Evolutionary conservation across 2,113 vertebrate genomes (phyloP).

Genomic region (Actinemys pallida): DNA sequence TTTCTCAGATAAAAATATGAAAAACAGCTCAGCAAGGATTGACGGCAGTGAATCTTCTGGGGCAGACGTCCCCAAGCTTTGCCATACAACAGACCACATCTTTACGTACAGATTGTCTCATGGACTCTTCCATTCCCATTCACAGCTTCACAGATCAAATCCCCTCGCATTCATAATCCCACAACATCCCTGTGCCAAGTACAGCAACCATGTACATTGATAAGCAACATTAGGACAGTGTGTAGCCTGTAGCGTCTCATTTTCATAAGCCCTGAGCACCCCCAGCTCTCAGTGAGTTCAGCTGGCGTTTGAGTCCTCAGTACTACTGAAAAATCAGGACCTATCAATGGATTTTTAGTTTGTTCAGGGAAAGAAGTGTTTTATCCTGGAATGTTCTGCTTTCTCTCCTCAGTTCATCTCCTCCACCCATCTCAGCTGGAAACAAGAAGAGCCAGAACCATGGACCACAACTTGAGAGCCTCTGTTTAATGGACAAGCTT

Average conservation of each 20-base stretch:
- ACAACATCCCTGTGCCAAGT: too few relatives aligned
- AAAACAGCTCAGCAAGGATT: background rate
- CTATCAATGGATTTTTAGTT: too few relatives aligned
- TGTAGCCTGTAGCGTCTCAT: too few relatives aligned
- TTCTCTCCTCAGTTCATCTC: background rate
- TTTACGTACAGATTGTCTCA: background rate
- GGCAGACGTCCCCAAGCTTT: background rate
- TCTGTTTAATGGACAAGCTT: background rate
- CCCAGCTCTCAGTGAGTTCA: too few relatives aligned
- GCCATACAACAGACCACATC: background rate
- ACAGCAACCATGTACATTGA: too few relatives aligned
- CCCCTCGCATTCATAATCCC: background rate
- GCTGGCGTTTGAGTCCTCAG: too few relatives aligned
- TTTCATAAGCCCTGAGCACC: too few relatives aligned
- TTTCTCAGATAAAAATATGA: background rate
- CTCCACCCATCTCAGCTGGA: background rate
- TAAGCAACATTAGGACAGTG: too few relatives aligned
- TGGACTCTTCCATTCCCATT: background rate
- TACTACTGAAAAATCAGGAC: too few relatives aligned
- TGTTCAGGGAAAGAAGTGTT: too few relatives aligned
- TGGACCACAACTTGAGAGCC: background rate
- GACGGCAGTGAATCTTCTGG: background rate
- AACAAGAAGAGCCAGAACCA: too few relatives aligned
- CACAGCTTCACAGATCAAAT: background rate
- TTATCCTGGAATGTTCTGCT: background rate